These are phyloP conservation scores for Columba janthina DNA, from an alignment of 2,113 vertebrate genomes.

Conservation along the genomic window DNA sequence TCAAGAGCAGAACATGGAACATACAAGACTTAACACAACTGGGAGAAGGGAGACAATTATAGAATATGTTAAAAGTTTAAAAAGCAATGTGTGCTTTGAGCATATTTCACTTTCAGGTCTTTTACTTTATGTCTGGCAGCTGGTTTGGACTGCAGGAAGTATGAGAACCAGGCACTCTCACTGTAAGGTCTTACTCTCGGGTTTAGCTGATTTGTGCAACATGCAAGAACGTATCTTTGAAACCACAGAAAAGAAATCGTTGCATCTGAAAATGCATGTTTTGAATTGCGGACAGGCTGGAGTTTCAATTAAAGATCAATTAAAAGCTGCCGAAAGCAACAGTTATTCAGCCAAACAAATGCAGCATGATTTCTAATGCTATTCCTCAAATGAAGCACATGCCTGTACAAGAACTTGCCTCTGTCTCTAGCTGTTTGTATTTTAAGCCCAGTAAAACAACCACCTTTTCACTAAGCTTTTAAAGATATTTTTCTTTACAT, in stretches of 20 bases:
- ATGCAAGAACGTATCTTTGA: background rate
- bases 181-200: background rate
- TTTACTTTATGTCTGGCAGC: background rate
- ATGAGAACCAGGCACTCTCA: background rate
- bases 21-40: background rate
- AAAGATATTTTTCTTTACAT: background rate
- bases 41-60: background rate
- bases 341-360: background rate
- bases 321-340: background rate
- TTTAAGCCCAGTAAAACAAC: background rate
- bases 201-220: background rate
- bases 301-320: background rate
- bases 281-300: background rate
- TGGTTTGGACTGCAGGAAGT: background rate
- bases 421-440: conserved; percentile 23
- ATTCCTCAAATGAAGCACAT: background rate
- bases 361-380: background rate
- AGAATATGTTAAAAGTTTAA: background rate
- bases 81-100: background rate
- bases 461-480: background rate
- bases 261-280: background rate
- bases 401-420: conserved; percentile 5
- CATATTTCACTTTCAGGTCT: background rate
- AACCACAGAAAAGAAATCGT: background rate
- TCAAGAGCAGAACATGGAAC: background rate